Percentiles rank a stretch among this genome's conserved stretches.
Conservation (phyloP, 2,888 invertebrate genomes). For the Lasius fuliginosus region DNA sequence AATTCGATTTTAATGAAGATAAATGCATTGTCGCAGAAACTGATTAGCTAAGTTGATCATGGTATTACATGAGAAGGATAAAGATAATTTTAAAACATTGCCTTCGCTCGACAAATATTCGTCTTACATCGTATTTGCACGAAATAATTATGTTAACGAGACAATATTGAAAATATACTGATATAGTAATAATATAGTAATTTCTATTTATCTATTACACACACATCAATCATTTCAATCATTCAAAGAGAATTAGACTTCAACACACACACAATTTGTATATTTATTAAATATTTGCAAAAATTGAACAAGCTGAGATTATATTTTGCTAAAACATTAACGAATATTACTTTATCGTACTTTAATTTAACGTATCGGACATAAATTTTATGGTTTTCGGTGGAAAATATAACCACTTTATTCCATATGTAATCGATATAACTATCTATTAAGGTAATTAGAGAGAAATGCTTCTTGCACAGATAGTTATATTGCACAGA, state of each 20-base stretch:
- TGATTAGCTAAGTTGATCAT: conserved; percentile 35
- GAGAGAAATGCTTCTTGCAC: conserved; percentile 8
- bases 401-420: neutral
- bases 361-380: neutral
- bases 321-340: conserved; percentile 6
- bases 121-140: neutral
- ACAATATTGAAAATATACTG: neutral
- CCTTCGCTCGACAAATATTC: neutral
- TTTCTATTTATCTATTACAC: neutral
- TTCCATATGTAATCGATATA: conserved; percentile 6
- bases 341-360: neutral
- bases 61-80: neutral
- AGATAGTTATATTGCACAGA: neutral
- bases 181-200: neutral
- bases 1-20: conserved; percentile 39
- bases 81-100: neutral
- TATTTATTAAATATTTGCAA: conserved; percentile 2
- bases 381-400: neutral
- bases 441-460: conserved; percentile 26
- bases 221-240: neutral
- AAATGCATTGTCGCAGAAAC: conserved; percentile 12
- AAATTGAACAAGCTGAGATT: neutral
- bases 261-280: neutral
- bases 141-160: conserved; percentile 3
- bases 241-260: neutral